These are phyloP conservation scores for Ormia ochracea DNA, from an alignment of 2,888 invertebrate genomes.

Conservation along the genomic window DNA sequence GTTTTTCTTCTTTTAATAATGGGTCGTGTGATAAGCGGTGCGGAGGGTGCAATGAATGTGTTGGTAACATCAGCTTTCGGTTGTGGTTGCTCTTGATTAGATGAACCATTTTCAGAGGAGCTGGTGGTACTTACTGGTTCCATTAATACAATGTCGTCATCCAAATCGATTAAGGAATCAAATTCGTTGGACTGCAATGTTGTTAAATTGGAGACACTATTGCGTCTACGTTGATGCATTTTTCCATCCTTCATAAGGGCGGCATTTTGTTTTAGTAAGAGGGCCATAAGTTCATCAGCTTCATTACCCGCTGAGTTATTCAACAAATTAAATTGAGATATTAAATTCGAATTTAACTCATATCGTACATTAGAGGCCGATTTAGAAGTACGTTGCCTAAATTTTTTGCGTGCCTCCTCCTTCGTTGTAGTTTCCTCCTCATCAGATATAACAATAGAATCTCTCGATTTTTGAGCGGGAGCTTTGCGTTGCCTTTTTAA, in stretches of 20 bases:
- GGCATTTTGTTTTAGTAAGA: slow-evolving; percentile 70
- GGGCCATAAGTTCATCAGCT: slow-evolving; percentile 69
- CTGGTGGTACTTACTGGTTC: slow-evolving; percentile 64
- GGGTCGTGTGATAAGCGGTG: slow-evolving; percentile 67
- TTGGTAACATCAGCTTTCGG: slow-evolving; percentile 10
- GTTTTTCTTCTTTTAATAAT: slow-evolving; percentile 71
- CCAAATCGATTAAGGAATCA: slow-evolving; percentile 65
- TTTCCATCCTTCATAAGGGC: slow-evolving; percentile 61
- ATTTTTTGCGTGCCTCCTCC: slow-evolving; percentile 13
- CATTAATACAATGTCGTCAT: slow-evolving; percentile 73
- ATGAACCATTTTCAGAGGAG: slow-evolving; percentile 39
- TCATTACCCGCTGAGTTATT: slow-evolving; percentile 59
- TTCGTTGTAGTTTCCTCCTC: slow-evolving; percentile 58
- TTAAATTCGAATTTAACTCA: slow-evolving; percentile 54
- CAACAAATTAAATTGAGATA: slow-evolving; percentile 57
- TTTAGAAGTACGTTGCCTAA: slow-evolving; percentile 56
- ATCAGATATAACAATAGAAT: slow-evolving; percentile 67
- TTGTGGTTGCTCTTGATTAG: slow-evolving; percentile 1
- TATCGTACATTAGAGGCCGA: slow-evolving; percentile 41
- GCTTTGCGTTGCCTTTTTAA: slow-evolving; percentile 57
- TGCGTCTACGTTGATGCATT: slow-evolving; percentile 61
- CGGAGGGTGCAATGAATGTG: slow-evolving; percentile 40
- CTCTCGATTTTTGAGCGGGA: slow-evolving; percentile 34
- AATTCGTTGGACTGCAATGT: slow-evolving; percentile 61
- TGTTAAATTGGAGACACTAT: slow-evolving; percentile 61